Conservation (phyloP, 2,888 invertebrate genomes). For the Drosophila falleni region DNA sequence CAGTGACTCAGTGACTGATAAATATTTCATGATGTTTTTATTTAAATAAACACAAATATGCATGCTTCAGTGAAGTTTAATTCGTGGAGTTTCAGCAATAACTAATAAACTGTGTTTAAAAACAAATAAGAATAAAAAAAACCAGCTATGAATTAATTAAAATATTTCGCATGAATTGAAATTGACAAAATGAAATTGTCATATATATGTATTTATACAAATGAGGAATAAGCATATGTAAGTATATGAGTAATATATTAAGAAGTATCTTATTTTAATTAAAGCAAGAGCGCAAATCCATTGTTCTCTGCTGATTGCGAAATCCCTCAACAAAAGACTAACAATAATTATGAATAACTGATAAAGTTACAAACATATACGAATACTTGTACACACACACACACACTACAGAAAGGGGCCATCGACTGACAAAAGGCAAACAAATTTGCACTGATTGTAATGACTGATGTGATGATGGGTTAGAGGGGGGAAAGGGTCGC, state of each 20-base stretch:
- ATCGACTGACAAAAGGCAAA: slow-evolving; percentile 43
- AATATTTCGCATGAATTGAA: not conserved
- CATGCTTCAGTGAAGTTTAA: slow-evolving; percentile 2
- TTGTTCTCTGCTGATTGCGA: slow-evolving; percentile 7
- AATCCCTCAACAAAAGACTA: slow-evolving; percentile 12
- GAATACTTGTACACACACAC: not conserved
- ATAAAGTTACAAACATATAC: not conserved
- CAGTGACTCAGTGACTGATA: slow-evolving; percentile 7
- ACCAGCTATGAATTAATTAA: not conserved
- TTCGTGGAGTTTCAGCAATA: not conserved
- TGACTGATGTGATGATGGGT: slow-evolving; percentile 2
- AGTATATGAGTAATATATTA: not conserved
- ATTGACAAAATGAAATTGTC: not conserved
- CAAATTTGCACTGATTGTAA: slow-evolving; percentile 52
- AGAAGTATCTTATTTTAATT: not conserved
- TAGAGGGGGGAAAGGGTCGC: not conserved
- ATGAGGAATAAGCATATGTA: not conserved
- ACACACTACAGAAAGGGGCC: slow-evolving; percentile 9
- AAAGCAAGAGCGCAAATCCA: not conserved
- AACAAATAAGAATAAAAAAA: slow-evolving; percentile 13
- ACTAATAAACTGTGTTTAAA: slow-evolving; percentile 8
- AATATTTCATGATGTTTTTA: slow-evolving; percentile 28
- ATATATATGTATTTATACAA: not conserved
- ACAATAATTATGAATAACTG: slow-evolving; percentile 29
- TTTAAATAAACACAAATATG: slow-evolving; percentile 5